Percentiles rank a stretch among this genome's conserved stretches.
phyloP scores from a whole-genome alignment of 2,888 invertebrate species.

The Acanthacorydalis orientalis region DNA sequence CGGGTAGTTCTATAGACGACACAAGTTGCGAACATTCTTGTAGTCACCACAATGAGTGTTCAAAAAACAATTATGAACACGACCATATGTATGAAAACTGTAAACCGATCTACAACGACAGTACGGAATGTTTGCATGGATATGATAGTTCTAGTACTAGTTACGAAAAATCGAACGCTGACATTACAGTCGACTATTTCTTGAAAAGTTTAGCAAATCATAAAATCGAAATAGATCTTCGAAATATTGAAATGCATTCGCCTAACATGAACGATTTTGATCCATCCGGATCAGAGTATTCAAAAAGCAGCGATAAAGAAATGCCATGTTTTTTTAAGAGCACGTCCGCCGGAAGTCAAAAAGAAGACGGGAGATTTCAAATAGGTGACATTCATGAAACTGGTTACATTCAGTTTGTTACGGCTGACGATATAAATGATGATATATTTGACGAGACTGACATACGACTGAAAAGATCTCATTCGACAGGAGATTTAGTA shows the following conservation, averaged over 20 bases:
- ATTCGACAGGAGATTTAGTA: constrained; percentile 32
- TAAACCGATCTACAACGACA: too few species aligned
- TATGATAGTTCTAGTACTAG: constrained; percentile 7
- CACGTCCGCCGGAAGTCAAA: constrained; percentile 15
- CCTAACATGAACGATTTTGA: constrained; percentile 15
- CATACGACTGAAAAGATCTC: constrained; percentile 24
- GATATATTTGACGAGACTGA: constrained; percentile 25
- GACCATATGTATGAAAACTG: not conserved
- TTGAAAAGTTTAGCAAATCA: constrained; percentile 31
- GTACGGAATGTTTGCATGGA: constrained; percentile 4
- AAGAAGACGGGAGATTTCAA: constrained; percentile 33
- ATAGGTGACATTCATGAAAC: constrained; percentile 35
- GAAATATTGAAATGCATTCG: constrained; percentile 20
- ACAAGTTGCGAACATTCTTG: not conserved
- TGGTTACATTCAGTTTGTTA: constrained; percentile 16
- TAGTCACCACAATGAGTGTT: not conserved
- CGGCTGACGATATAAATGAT: constrained; percentile 18
- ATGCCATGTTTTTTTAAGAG: constrained; percentile 13
- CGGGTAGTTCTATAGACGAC: not conserved
- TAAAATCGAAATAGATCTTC: constrained; percentile 25
- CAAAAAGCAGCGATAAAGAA: constrained; percentile 17
- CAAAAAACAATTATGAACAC: not conserved
- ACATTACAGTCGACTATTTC: constrained; percentile 34
- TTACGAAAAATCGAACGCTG: constrained; percentile 27
- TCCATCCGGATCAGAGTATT: not conserved